A percentile compares a stretch with the other conserved stretches of the same genome.
phyloP scores from a whole-genome alignment of 2,888 invertebrate genomes.

The Coelogynopora nodosa region DNA sequence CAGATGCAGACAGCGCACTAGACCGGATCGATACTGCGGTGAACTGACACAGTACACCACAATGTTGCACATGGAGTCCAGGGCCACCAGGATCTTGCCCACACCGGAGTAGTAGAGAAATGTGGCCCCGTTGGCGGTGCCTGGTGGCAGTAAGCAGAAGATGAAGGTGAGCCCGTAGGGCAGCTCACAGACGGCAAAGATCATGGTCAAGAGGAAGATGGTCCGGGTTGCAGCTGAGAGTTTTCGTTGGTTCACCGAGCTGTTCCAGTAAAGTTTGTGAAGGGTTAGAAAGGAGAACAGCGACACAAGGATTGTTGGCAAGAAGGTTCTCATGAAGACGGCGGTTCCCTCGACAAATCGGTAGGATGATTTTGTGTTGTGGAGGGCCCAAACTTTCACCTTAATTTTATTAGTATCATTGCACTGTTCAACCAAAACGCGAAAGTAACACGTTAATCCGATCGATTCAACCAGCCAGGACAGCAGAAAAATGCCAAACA shows the following conservation, averaged over 20 bases:
- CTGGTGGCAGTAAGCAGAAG: neutral
- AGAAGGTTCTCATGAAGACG: neutral
- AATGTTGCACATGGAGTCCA: conserved; percentile 34
- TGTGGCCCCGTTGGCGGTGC: neutral
- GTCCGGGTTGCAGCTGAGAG: conserved; percentile 16
- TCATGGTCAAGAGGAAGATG: conserved; percentile 1
- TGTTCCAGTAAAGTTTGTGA: neutral
- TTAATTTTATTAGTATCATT: neutral
- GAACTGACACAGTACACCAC: conserved; percentile 11
- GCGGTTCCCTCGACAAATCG: neutral
- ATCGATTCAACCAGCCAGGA: conserved; percentile 21
- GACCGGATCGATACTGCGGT: neutral
- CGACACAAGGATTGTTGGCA: conserved; percentile 32
- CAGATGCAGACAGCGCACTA: neutral
- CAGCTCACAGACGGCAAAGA: conserved; percentile 13
- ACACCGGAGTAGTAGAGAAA: neutral
- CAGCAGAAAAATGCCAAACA: neutral
- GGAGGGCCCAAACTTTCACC: conserved; percentile 1
- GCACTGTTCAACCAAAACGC: neutral
- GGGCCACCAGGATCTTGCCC: neutral
- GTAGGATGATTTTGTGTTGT: neutral
- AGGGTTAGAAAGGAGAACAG: conserved; percentile 16
- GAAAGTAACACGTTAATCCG: neutral
- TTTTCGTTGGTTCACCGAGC: neutral
- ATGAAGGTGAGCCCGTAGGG: conserved; percentile 25